Conservation (phyloP, 2,113 vertebrate genomes). For the Calyptomena viridis region DNA sequence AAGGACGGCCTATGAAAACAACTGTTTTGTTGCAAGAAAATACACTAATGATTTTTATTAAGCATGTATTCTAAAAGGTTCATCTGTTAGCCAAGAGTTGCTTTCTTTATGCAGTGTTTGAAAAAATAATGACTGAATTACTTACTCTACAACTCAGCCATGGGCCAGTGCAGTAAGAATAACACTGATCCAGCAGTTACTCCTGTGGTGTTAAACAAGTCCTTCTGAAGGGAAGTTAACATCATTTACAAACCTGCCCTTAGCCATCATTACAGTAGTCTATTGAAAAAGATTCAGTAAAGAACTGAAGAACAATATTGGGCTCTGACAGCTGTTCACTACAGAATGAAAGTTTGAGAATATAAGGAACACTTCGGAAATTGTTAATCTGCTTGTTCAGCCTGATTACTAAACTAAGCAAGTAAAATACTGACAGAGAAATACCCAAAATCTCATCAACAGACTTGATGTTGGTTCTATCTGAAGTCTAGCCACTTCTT, state of each 20-base stretch:
- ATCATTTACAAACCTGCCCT: neutral
- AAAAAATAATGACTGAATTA: neutral
- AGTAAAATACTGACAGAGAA: neutral
- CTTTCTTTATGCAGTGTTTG: neutral
- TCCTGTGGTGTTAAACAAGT: neutral
- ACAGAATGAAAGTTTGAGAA: neutral
- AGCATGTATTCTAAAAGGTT: neutral
- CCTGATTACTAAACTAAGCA: neutral
- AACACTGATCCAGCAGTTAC: neutral
- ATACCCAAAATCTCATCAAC: neutral
- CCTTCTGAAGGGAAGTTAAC: neutral
- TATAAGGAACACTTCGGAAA: neutral
- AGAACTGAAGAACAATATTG: neutral
- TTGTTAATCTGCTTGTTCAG: neutral
- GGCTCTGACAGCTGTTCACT: neutral
- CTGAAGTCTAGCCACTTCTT: neutral
- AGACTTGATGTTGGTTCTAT: neutral
- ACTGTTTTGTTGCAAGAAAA: neutral
- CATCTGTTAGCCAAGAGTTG: neutral
- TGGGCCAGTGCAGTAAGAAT: fast-evolving
- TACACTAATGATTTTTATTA: neutral
- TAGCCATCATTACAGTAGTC: neutral
- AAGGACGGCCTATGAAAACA: neutral
- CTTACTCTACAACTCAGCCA: neutral
- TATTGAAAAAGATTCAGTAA: neutral